Conservation (phyloP, 2,113 vertebrate species). For the Peromyscus leucopus region DNA sequence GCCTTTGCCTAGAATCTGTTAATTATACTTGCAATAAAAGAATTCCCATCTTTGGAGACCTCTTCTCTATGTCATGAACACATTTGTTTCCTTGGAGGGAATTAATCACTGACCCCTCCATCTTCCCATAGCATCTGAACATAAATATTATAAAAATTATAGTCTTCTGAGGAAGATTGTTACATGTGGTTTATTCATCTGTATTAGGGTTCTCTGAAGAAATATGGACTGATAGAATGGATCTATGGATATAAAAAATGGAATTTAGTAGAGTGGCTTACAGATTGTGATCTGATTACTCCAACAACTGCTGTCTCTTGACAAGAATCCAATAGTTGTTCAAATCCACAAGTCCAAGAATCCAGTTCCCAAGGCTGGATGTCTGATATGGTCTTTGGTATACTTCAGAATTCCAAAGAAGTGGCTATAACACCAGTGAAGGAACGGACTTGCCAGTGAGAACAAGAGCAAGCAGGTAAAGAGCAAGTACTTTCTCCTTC, state of each 20-base stretch:
- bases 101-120: background rate
- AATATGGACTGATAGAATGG: background rate
- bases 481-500: background rate
- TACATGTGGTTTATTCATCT: background rate
- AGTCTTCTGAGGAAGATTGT: background rate
- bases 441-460: background rate
- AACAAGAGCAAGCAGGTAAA: background rate
- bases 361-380: background rate
- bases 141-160: background rate
- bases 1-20: background rate
- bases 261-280: background rate
- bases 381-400: background rate
- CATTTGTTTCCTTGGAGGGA: background rate
- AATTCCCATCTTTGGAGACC: background rate
- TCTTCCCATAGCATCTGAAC: background rate
- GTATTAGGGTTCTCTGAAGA: background rate
- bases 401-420: background rate
- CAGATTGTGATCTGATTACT: background rate
- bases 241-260: background rate
- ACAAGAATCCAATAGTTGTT: background rate
- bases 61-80: background rate
- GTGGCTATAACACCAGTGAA: background rate
- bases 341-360: background rate
- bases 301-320: background rate
- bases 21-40: slow-evolving; percentile 25